Evolutionary conservation across 2,113 vertebrate genomes (phyloP).

Genomic region (Pygoscelis adeliae): DNA sequence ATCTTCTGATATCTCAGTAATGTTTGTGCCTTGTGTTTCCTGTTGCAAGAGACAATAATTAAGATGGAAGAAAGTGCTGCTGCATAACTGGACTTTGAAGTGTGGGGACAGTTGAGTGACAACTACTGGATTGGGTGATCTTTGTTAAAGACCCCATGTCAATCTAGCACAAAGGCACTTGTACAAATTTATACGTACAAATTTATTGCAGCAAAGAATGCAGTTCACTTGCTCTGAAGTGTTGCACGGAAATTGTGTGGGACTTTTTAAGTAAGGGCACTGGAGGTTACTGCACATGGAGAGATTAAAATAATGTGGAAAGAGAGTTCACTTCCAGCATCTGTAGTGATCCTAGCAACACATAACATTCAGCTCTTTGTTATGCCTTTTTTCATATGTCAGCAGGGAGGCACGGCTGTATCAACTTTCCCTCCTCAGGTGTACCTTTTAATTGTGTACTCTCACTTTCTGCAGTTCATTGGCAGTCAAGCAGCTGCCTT

Average conservation of each 20-base stretch:
- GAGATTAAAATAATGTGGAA: not conserved
- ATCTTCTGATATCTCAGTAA: not conserved
- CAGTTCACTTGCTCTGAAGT: not conserved
- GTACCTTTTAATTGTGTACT: not conserved
- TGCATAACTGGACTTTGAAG: not conserved
- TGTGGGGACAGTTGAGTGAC: not conserved
- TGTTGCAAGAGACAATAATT: not conserved
- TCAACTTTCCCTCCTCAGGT: not conserved
- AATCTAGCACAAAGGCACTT: not conserved
- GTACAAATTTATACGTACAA: not conserved
- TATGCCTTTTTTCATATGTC: not conserved
- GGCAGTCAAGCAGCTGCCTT: not conserved
- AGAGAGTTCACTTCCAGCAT: not conserved
- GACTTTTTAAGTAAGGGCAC: not conserved
- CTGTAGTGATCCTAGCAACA: not conserved
- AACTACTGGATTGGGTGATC: not conserved
- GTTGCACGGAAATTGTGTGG: not conserved
- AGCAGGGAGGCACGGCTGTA: not conserved
- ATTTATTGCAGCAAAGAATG: not conserved
- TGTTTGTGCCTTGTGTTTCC: not conserved
- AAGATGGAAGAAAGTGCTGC: not conserved
- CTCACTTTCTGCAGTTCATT: not conserved
- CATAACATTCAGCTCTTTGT: not conserved
- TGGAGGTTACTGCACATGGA: rapidly evolving
- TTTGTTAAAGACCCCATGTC: not conserved